phyloP scores from a whole-genome alignment of 2,113 vertebrate genomes.

The Terrapene triunguis region DNA sequence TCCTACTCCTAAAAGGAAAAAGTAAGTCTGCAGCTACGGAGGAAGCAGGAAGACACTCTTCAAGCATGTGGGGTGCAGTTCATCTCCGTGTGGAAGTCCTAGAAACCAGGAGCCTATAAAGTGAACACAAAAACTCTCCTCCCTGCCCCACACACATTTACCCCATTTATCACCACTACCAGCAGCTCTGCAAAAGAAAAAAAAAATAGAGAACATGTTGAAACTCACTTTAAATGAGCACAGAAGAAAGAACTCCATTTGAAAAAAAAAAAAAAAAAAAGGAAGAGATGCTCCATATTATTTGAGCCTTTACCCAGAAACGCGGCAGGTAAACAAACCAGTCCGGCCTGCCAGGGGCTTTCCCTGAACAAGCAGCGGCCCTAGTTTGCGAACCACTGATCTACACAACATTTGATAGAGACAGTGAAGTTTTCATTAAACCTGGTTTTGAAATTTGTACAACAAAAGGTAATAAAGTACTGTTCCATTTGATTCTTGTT shows the following conservation, averaged over 20 bases:
- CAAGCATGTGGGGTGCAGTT: not conserved
- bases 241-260: not conserved
- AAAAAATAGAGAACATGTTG: not conserved
- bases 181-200: not conserved
- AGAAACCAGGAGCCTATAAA: not conserved
- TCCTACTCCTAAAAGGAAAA: not conserved
- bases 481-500: not conserved
- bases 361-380: too few relatives aligned
- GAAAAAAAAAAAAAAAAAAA: too few relatives aligned
- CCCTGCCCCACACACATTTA: not conserved
- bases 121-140: not conserved
- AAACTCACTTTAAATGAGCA: not conserved
- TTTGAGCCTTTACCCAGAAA: not conserved
- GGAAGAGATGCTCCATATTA: not conserved
- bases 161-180: not conserved
- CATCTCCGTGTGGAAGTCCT: not conserved
- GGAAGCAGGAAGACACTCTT: not conserved
- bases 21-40: not conserved
- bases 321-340: too few relatives aligned
- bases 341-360: too few relatives aligned
- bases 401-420: not conserved
- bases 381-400: not conserved
- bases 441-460: not conserved
- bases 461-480: not conserved
- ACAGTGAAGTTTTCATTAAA: not conserved